phyloP scores from a whole-genome alignment of 2,113 vertebrate species.

The Prunella himalayana region DNA sequence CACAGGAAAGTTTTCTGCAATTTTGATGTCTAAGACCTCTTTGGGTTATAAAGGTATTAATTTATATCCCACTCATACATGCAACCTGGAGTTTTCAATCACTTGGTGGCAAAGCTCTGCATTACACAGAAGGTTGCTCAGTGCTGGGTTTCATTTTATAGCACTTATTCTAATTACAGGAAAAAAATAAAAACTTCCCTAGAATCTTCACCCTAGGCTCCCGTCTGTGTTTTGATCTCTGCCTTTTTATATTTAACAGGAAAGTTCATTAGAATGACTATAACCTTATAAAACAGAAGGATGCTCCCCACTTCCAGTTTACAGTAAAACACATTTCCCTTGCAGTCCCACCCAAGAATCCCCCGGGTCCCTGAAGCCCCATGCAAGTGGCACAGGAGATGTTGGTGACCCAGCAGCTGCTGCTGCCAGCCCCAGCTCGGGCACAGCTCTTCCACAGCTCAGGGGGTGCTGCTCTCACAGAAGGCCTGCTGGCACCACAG shows the following conservation, averaged over 20 bases:
- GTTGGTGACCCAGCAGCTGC: fast-evolving
- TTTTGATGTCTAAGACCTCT: neutral
- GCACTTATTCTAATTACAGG: neutral
- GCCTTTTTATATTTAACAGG: neutral
- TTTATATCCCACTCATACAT: neutral
- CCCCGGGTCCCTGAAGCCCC: neutral
- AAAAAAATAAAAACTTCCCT: neutral
- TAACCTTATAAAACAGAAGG: neutral
- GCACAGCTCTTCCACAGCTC: fast-evolving
- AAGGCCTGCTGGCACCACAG: neutral
- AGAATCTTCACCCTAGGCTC: neutral
- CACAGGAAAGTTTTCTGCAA: neutral
- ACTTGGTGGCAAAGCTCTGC: neutral
- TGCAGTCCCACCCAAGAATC: neutral
- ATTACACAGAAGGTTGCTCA: neutral
- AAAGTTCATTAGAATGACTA: neutral
- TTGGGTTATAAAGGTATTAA: neutral
- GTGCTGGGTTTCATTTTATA: neutral
- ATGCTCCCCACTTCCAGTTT: neutral
- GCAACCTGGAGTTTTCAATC: neutral
- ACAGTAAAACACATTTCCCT: neutral
- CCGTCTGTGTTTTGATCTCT: neutral
- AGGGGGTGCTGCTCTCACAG: neutral
- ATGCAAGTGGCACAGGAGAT: fast-evolving
- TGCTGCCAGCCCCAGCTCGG: neutral